Conservation (phyloP, 2,113 vertebrate genomes). For the Bujurquina vittata region DNA sequence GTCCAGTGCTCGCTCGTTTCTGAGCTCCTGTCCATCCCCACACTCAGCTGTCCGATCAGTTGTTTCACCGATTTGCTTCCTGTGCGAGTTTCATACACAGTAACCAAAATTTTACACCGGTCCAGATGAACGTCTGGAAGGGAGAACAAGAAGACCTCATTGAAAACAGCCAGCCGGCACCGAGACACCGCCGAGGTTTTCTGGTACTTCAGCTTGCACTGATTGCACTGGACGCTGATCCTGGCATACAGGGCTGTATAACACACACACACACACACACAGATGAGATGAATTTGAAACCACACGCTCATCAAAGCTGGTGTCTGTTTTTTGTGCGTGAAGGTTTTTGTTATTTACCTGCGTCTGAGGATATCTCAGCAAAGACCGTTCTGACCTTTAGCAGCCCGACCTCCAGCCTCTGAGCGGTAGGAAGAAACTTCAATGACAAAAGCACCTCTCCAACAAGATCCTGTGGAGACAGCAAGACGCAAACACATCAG, state of each 20-base stretch:
- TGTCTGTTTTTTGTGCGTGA: neutral
- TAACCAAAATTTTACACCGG: conserved; percentile 74
- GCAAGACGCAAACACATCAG: neutral
- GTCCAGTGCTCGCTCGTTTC: conserved; percentile 77
- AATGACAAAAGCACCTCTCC: conserved; percentile 81
- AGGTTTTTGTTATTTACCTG: conserved; percentile 43
- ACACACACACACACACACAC: conserved; percentile 37
- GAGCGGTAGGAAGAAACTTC: conserved; percentile 82
- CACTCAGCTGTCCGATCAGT: conserved; percentile 75
- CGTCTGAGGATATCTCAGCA: conserved; percentile 21
- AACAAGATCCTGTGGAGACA: conserved; percentile 76
- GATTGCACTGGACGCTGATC: conserved; percentile 78
- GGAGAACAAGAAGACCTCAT: conserved; percentile 80
- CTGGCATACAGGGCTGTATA: conserved; percentile 74
- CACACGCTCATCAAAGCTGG: fast-evolving
- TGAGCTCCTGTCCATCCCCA: conserved; percentile 67
- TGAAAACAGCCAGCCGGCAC: conserved; percentile 77
- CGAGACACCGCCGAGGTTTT: conserved; percentile 69
- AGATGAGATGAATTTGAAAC: neutral
- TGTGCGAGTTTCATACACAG: conserved; percentile 69
- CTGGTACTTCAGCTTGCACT: conserved; percentile 77
- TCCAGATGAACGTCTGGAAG: conserved; percentile 70
- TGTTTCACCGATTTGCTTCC: conserved; percentile 60
- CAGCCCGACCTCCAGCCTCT: conserved; percentile 81
- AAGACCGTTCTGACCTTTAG: conserved; percentile 74